Evolutionary conservation across 2,113 vertebrate species (phyloP).

Genomic region (Equus przewalskii): DNA sequence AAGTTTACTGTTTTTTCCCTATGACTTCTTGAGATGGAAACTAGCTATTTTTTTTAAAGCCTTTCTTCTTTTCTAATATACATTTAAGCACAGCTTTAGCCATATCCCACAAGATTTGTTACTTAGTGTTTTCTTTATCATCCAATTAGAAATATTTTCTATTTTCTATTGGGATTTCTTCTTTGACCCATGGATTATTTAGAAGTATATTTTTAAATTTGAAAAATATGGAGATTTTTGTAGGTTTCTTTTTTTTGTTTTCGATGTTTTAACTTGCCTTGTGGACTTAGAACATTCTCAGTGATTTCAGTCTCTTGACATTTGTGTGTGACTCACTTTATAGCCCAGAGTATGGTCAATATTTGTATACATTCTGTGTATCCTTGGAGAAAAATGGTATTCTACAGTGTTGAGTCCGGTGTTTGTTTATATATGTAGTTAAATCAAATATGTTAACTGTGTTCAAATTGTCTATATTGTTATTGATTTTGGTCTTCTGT

Average conservation of each 20-base stretch:
- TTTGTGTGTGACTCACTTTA: background rate
- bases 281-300: background rate
- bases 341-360: background rate
- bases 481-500: background rate
- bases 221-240: background rate
- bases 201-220: constrained; percentile 23
- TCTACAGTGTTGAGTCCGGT: background rate
- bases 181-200: background rate
- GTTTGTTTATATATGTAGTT: constrained; percentile 1
- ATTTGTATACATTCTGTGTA: background rate
- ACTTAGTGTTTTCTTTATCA: constrained; percentile 29
- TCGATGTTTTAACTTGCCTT: constrained; percentile 2
- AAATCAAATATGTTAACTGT: background rate
- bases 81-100: background rate
- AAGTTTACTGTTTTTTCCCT: background rate
- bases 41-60: background rate
- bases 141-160: background rate
- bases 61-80: constrained; percentile 25
- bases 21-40: constrained; percentile 37
- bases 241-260: background rate
- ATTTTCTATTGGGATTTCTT: background rate
- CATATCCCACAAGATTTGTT: background rate
- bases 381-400: background rate
- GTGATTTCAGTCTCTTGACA: background rate
- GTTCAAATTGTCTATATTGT: background rate